Evolutionary conservation across 2,888 invertebrate species (phyloP).

Genomic region (Ectemnius lituratus): DNA sequence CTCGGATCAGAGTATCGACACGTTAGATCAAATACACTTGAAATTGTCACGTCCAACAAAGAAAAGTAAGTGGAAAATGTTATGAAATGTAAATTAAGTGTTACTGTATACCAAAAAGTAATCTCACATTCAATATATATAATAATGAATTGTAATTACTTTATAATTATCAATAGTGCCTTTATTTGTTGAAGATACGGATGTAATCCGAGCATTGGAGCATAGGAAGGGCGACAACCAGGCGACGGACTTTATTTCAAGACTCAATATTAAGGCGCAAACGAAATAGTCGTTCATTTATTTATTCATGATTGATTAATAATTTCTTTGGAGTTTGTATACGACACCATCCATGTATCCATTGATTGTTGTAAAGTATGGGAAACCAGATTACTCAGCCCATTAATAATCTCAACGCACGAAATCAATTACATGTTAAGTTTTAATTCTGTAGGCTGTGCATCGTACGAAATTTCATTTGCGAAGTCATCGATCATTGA

Average conservation of each 20-base stretch:
- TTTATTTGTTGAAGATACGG: slow-evolving; percentile 80
- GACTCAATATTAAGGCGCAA: slow-evolving; percentile 78
- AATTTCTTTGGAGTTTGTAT: too few species aligned
- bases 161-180: background rate
- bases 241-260: slow-evolving; percentile 93
- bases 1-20: slow-evolving; percentile 79
- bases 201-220: slow-evolving; percentile 88
- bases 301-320: too few species aligned
- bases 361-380: too few species aligned
- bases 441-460: slow-evolving; percentile 42
- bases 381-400: too few species aligned
- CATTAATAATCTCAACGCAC: too few species aligned
- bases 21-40: slow-evolving; percentile 86
- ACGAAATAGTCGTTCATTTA: slow-evolving; percentile 31
- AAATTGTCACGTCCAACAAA: slow-evolving; percentile 85
- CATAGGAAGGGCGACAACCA: slow-evolving; percentile 91
- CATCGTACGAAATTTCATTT: slow-evolving; percentile 12
- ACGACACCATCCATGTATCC: too few species aligned
- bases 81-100: background rate
- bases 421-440: too few species aligned
- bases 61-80: slow-evolving; percentile 79
- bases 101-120: too few species aligned
- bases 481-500: background rate
- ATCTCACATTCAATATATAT: too few species aligned
- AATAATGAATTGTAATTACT: background rate